Evolutionary conservation across 2,113 vertebrate genomes (phyloP), one percentile per base, ranked within the genome.

Genomic region (Podarcis raffonei): DNA sequence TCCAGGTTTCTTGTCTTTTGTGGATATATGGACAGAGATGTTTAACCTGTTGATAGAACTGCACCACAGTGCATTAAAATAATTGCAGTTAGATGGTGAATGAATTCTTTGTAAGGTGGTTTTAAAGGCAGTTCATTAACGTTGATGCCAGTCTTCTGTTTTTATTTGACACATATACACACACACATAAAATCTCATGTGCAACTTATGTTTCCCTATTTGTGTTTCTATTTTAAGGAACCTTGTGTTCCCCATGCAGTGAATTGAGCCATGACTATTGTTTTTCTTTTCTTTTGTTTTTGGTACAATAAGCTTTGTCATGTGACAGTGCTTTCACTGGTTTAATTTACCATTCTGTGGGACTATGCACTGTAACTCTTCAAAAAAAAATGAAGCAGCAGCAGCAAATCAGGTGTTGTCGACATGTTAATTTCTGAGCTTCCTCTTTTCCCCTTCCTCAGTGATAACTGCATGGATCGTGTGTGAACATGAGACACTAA

Each of bases 401-500:
- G 48, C 48, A 53, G 48, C 48, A 87, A 86, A 91, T 72, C 91
- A 89, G 66, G 35, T 84, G 37, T 32, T 93, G 81, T 23, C 89
- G 89, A 59, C 62, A 0, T 87, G 82, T 30, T 91, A 89, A 91
- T 89, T 94, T 91, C 90, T 91, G 53, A 84, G 82, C 48, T 91
- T 91, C 62, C 13, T 3, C 83, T 88, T 69, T 92, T 83, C 2
- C 16, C 89, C 27, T 81, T 90, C 83, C 92, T 86, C 20, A 87
- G 71, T 89, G 57, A 87, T 92, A 6, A 18, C 3, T 92, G 37
- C 84, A 96, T 95, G 88, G 68, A 53, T 59, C 87, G 59, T 95
- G 16, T 89, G 88, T 96, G 95, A 93, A 76, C 93, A 96, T 96
- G 97, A 97, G 66, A 88, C 92, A 13, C 84, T 97, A 65, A 93